A percentile compares a stretch with the other conserved stretches of the same genome.
Evolutionary conservation across 2,888 invertebrate species (phyloP).

Genomic region (Tolmerus cingulatus): DNA sequence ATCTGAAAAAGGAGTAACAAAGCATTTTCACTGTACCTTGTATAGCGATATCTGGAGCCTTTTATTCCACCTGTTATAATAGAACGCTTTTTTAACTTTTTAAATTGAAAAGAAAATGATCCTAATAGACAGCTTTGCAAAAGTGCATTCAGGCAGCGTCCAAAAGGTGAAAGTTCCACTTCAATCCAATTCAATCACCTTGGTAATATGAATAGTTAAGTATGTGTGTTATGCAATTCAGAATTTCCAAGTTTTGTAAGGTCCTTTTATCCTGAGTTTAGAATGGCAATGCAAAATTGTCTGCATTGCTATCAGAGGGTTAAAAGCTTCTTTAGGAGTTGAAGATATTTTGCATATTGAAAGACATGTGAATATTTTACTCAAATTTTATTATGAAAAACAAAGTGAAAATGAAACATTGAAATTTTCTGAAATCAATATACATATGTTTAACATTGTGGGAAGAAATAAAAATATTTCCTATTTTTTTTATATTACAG

Average conservation of each 20-base stretch:
- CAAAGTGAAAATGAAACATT: constrained; percentile 3
- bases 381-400: constrained; percentile 29
- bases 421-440: not conserved
- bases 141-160: no score
- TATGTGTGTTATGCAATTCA: not conserved
- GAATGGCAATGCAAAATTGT: not conserved
- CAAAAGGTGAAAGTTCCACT: not conserved
- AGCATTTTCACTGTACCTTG: no score
- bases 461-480: constrained; percentile 10
- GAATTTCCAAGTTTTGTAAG: not conserved
- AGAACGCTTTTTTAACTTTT: no score
- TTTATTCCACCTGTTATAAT: no score
- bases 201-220: not conserved
- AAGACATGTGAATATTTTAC: constrained; percentile 12
- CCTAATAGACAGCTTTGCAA: no score
- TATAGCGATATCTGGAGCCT: no score
- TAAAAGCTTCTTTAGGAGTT: not conserved
- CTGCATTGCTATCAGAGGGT: no score
- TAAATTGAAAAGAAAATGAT: no score
- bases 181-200: not conserved
- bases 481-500: constrained; percentile 34
- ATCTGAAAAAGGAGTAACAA: no score
- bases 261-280: not conserved
- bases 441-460: not conserved
- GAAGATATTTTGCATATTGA: not conserved